Base-by-base conservation (phyloP, 37 sponge, comb jelly and placozoan species). In the Spongia lamella region DNA sequence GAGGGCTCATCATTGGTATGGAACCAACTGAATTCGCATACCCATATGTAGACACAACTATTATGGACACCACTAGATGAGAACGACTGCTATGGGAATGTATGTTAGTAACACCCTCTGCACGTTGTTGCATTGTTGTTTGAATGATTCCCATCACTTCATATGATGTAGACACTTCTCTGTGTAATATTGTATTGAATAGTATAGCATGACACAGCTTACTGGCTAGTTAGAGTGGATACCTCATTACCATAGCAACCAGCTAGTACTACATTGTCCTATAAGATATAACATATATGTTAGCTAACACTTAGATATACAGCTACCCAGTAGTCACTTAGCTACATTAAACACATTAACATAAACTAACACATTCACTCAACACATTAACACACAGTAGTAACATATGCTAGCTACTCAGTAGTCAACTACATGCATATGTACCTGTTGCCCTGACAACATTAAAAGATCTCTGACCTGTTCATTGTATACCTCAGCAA, bases 71-170 rank as follows among this genome's bases (percentile, higher is more conserved):
- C 27, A 88, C 71, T 53, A 88, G 75, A 36, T 88, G 89, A 3
- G 89, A 88, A 3, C 89, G 76, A 62, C 89, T 88, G 39, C 72
- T 70, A 74, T 88, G 89, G 5, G 63, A 39, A 27, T 88, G 83
- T n/a, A 88, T 53, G 2, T 52, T 36, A 6, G 89, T 88, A 38
- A 72, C 77, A 0, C 20, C 68, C 20, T 80, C 73, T 14, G 79
- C 83, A 25, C 89, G 75, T 32, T 50, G 71, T 50, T 66, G 37
- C 66, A 83, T 76, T 15, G 84, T 79, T 17, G 9, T 20, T 21
- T n/a, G 35, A 27, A 88, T 75, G 31, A 66, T 17, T 16, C 59
- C 29, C 66, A 85, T 53, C 1, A 79, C 7, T 6, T 85, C 86
- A 6, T 32, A 25, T 43, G 47, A 43, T 43, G 47, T 43, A 9